These are phyloP conservation scores for Zhengitettix transpicula DNA, from an alignment of 2,888 invertebrate genomes.

Conservation along the genomic window DNA sequence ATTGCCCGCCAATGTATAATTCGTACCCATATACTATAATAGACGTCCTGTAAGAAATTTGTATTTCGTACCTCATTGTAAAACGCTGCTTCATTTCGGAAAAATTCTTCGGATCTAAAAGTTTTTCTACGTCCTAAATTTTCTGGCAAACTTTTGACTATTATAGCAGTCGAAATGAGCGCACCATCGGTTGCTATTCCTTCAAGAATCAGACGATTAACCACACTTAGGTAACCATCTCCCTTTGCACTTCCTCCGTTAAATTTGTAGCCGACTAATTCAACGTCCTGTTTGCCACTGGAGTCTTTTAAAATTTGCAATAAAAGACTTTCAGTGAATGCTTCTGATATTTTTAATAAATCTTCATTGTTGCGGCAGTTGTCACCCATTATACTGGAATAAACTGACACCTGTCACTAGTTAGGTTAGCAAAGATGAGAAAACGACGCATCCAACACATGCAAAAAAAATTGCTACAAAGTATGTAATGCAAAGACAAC, in stretches of 20 bases:
- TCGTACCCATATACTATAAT: no score
- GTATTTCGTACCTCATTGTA: background rate
- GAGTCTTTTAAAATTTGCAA: background rate
- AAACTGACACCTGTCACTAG: no score
- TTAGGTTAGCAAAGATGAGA: no score
- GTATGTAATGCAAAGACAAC: no score
- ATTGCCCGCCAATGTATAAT: no score
- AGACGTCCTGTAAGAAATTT: no score
- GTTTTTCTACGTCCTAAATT: background rate
- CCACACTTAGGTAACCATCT: background rate
- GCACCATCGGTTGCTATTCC: background rate
- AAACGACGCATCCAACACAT: no score
- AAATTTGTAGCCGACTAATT: background rate
- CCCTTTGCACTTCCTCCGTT: background rate
- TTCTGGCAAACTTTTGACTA: background rate
- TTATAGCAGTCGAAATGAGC: background rate
- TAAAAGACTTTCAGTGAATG: background rate
- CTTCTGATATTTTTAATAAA: background rate
- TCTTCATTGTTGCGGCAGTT: no score
- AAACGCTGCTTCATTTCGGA: background rate
- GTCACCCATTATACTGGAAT: no score
- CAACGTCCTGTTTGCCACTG: background rate
- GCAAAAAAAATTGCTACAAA: no score
- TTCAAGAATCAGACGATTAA: background rate
- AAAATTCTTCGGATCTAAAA: background rate